Evolutionary conservation across 2,888 invertebrate species (phyloP).

Genomic region (Andrena hattorfiana): DNA sequence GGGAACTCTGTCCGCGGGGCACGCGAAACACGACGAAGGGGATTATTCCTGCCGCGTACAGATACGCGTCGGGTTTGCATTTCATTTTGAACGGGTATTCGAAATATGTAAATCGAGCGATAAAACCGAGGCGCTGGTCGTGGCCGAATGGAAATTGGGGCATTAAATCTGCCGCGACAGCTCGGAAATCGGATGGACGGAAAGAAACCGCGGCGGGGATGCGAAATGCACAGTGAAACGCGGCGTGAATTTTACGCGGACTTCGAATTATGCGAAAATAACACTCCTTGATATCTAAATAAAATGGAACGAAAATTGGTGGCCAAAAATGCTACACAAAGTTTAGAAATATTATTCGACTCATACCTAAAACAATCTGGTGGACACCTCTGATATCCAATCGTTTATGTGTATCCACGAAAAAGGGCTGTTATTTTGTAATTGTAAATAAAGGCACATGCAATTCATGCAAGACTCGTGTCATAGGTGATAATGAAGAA

Average conservation of each 20-base stretch:
- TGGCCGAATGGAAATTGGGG: not conserved
- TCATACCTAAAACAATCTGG: no score
- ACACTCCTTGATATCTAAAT: no score
- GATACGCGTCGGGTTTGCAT: not conserved
- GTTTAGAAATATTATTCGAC: no score
- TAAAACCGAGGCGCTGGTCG: not conserved
- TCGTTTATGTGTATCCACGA: no score
- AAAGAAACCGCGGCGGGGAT: not conserved
- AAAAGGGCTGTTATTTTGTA: no score
- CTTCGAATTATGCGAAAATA: no score
- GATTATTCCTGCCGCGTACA: not conserved
- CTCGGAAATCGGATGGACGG: not conserved
- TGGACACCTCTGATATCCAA: no score
- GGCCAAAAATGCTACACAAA: no score
- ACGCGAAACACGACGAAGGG: not conserved
- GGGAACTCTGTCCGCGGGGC: not conserved
- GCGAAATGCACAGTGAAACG: not conserved
- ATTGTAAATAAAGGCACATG: no score
- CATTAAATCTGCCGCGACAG: not conserved
- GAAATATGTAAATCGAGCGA: conserved; percentile 1
- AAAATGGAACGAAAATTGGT: no score
- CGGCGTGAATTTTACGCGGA: not conserved
- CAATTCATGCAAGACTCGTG: not conserved
- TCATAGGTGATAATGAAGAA: not conserved
- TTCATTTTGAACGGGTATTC: not conserved